These are phyloP conservation scores for Brachylomia viminalis DNA, from an alignment of 2,888 invertebrate species.

Conservation along the genomic window DNA sequence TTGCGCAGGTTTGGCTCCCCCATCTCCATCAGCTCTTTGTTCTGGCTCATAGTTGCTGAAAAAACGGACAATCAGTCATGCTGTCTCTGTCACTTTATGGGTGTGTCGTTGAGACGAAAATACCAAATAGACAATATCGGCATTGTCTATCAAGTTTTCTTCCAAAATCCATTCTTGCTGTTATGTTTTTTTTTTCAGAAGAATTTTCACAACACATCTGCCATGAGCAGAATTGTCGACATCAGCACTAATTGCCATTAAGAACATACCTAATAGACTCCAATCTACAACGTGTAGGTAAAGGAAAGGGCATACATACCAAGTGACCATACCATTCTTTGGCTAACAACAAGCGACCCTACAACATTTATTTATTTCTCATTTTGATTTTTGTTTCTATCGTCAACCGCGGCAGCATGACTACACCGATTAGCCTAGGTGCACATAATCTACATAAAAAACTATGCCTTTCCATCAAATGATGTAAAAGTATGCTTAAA, in stretches of 20 bases:
- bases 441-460: neutral
- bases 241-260: neutral
- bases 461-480: neutral
- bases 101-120: neutral
- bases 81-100: neutral
- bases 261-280: neutral
- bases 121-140: neutral
- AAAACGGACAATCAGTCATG: neutral
- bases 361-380: neutral
- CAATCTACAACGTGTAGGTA: neutral
- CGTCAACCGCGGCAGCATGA: neutral
- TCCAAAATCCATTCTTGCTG: neutral
- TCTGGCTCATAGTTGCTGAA: slow-evolving; percentile 64
- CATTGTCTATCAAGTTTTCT: neutral
- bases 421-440: neutral
- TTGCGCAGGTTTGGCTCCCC: slow-evolving; percentile 78
- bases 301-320: neutral
- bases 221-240: neutral
- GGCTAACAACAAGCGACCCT: neutral
- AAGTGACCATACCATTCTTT: neutral
- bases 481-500: neutral
- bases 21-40: slow-evolving; percentile 79
- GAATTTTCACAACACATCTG: neutral
- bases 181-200: neutral
- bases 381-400: neutral